Evolutionary conservation across 2,113 vertebrate species (phyloP), one percentile per base, ranked within the genome.

Genomic region (Festucalex cinctus): DNA sequence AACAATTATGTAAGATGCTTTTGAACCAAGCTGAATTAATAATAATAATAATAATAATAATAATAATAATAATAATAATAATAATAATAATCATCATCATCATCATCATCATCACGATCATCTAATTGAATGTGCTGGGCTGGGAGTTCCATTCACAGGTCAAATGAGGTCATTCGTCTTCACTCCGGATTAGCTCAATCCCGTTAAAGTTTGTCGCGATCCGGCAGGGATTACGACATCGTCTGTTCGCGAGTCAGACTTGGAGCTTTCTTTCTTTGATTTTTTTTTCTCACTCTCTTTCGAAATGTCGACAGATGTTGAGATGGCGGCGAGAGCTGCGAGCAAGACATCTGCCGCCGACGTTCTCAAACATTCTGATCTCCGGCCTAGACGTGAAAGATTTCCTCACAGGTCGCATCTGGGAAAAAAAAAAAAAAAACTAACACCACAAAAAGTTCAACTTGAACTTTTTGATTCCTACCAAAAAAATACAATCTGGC

Each of bases 201-300:
- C 71, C 56, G 53, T 77, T 73, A 77, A 79, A 70, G 57, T 73
- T 65, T 62, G 44, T 48, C 72, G 71, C 71, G 69, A 74, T 80
- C 77, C 71, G 36, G 58, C 1, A 2, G 70, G 63, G 69, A 76
- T 83, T 78, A 77, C 49, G 62, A 56, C 64, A n/a, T n/a, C 63
- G 62, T 76, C 73, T 66, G 70, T 65, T 37, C 26, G 8, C 10
- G 51, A 54, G 22, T 54, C 51, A 5, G 9, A 54, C 51, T 54
- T 54, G 51, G 0, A 22, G 20, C 19, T 49, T 53, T 53, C 9
- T 53, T 53, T 53, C 24, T 12, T n/a, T n/a, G n/a, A n/a, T n/a
- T n/a, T n/a, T n/a, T n/a, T n/a, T n/a, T n/a, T n/a, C n/a, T n/a
- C n/a, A n/a, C n/a, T 53, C 63, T 73, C 14, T 63, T 17, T 64